Evolutionary conservation across 1,140 invertebrate genomes (phyloP), one percentile per base, ranked within the genome.

Genomic region (Mylabris phalerata): DNA sequence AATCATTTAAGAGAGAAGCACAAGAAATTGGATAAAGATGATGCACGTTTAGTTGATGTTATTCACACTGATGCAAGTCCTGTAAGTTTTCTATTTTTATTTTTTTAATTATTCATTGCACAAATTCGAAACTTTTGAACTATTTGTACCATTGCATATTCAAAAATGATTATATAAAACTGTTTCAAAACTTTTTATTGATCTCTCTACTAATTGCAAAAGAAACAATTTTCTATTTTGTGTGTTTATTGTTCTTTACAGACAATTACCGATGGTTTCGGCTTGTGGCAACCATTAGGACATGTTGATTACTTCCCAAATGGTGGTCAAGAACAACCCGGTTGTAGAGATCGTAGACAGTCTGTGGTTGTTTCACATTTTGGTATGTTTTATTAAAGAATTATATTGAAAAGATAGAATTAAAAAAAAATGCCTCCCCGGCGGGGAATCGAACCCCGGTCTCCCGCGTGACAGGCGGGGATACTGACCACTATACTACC

Each of bases 11-110:
- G 82, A 61, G 79, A 77, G 10, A 67, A 73, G 51, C 60, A 69
- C n/a, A 73, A 71, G 57, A 86, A 88, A 43, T 73, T 93, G 2
- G 90, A 93, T 68, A 88, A 86, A 49, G 80, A 78, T 0, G 91
- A 94, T 67, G 92, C 93, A 0, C 75, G 82, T 60, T 82, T 93
- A 59, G 90, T 94, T 7, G 91, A 94, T 71, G 88, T 89, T 47
- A 88, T 93, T 65, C 91, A 93, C 70, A 93, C 90, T 0, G 90
- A 90, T 72, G 87, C 85, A 54, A 88, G 89, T 64, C 73, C 73
- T 9, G 71, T 74, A 67, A 67, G 59, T 60, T 3, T 10, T 44
- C n/a, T 57, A 10, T 5, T 52, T 48, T 46, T 0, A 39, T 44
- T 19, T 52, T 19, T 51, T 51, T 43, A 13, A 5, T 4, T 32